phyloP scores from a whole-genome alignment of 37 sponge, comb jelly and placozoan species.

The Dysidea cf. avara region DNA sequence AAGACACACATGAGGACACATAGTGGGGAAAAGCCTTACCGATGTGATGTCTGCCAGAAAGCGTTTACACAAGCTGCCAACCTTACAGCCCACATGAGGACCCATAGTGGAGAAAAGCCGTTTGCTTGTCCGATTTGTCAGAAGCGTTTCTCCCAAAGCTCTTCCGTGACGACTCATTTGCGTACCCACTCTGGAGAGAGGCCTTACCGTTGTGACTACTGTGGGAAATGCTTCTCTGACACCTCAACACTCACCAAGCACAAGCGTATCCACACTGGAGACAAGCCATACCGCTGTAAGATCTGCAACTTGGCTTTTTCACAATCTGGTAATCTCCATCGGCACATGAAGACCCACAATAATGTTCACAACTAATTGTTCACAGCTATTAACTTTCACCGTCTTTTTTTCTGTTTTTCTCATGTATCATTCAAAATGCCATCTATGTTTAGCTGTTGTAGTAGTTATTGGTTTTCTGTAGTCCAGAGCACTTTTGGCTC shows the following conservation, averaged over 20 bases:
- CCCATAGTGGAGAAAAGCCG: slow-evolving; percentile 96
- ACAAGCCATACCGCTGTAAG: slow-evolving; percentile 91
- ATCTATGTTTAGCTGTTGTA: too few relatives aligned
- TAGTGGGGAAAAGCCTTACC: slow-evolving; percentile 91
- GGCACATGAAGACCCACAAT: slow-evolving; percentile 93
- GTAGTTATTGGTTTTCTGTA: too few relatives aligned
- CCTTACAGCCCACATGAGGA: slow-evolving; percentile 90
- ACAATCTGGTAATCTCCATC: slow-evolving; percentile 86
- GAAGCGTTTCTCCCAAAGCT: slow-evolving; percentile 85
- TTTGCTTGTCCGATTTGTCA: slow-evolving; percentile 90
- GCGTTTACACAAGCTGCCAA: slow-evolving; percentile 95
- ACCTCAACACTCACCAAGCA: slow-evolving; percentile 92
- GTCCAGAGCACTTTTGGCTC: too few relatives aligned
- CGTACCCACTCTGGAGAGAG: slow-evolving; percentile 93
- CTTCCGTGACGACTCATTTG: slow-evolving; percentile 89
- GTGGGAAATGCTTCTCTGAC: slow-evolving; percentile 88
- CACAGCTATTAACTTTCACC: too few relatives aligned
- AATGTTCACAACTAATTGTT: slow-evolving; percentile 18
- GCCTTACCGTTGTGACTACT: slow-evolving; percentile 84
- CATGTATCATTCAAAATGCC: too few relatives aligned
- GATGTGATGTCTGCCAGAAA: slow-evolving; percentile 83
- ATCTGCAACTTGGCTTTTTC: slow-evolving; percentile 86
- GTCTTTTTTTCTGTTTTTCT: too few relatives aligned
- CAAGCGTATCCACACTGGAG: slow-evolving; percentile 76
- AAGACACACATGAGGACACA: slow-evolving; percentile 90